Conservation (phyloP, 2,888 invertebrate species). For the Temnothorax rugatulus region DNA sequence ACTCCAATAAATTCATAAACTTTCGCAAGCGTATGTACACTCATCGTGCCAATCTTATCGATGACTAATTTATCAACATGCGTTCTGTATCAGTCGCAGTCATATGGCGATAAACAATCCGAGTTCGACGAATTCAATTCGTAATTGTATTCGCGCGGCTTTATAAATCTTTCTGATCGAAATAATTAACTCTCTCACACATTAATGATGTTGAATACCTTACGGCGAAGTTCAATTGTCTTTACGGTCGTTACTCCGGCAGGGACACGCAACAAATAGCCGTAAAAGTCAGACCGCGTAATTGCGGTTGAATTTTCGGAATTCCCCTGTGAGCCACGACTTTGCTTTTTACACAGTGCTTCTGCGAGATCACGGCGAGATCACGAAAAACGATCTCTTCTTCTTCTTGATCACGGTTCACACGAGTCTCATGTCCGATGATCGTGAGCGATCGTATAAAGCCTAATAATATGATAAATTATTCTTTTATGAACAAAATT, state of each 20-base stretch:
- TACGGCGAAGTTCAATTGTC: constrained; percentile 37
- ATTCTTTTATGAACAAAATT: background rate
- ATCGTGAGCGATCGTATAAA: too few relatives aligned
- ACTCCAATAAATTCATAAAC: background rate
- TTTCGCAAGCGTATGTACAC: background rate
- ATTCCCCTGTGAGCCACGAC: constrained; percentile 5
- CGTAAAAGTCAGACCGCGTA: constrained; percentile 36
- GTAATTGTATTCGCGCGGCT: background rate
- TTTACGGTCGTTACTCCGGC: constrained; percentile 30
- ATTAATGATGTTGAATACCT: background rate
- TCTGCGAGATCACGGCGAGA: background rate
- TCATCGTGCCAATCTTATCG: constrained; percentile 37
- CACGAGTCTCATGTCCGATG: background rate
- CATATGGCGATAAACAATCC: constrained; percentile 3
- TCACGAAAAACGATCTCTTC: background rate
- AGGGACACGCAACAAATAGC: constrained; percentile 11
- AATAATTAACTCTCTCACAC: constrained; percentile 38
- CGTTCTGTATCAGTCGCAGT: background rate
- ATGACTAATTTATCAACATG: constrained; percentile 21
- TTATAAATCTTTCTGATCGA: background rate
- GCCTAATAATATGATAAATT: background rate
- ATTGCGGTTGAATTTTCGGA: constrained; percentile 44
- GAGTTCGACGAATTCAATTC: constrained; percentile 8
- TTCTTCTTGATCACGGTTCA: background rate
- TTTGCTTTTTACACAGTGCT: background rate